phyloP scores from a whole-genome alignment of 2,888 invertebrate species.

The Heliconius hortense region DNA sequence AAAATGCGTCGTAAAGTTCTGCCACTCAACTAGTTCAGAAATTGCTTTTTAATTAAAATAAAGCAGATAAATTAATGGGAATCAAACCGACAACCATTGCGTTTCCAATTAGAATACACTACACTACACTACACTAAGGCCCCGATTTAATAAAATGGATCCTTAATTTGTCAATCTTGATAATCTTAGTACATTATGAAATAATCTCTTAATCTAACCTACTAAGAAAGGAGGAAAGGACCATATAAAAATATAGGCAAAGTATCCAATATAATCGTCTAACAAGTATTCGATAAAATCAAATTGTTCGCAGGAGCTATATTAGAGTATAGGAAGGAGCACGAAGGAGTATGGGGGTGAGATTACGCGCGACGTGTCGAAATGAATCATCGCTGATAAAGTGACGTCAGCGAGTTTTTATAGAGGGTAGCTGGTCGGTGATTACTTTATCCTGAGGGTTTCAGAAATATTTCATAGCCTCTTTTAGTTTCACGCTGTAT shows the following conservation, averaged over 20 bases:
- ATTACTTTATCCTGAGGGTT: slow-evolving; percentile 22
- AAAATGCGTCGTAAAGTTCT: not conserved
- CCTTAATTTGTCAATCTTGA: too few relatives aligned
- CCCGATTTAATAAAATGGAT: too few relatives aligned
- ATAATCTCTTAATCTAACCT: too few relatives aligned
- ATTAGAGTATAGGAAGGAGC: not conserved
- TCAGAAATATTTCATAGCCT: not conserved
- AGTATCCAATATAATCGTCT: not conserved
- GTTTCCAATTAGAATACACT: too few relatives aligned
- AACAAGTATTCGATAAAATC: slow-evolving; percentile 24
- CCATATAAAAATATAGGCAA: not conserved
- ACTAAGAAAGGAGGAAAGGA: not conserved
- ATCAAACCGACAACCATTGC: too few relatives aligned
- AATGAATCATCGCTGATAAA: slow-evolving; percentile 60
- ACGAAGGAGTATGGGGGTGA: slow-evolving; percentile 35
- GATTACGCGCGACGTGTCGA: slow-evolving; percentile 59
- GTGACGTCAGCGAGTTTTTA: slow-evolving; percentile 50
- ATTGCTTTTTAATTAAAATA: too few relatives aligned
- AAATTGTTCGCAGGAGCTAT: slow-evolving; percentile 17
- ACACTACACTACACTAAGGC: too few relatives aligned
- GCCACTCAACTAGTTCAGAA: too few relatives aligned
- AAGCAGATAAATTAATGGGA: too few relatives aligned
- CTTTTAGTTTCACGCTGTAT: not conserved
- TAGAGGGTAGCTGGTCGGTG: slow-evolving; percentile 34
- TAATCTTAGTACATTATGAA: too few relatives aligned